A percentile compares a stretch with the other conserved stretches of the same genome.
Evolutionary conservation across 1,140 invertebrate genomes (phyloP).

Genomic region (Pseudomyrmex sp.): DNA sequence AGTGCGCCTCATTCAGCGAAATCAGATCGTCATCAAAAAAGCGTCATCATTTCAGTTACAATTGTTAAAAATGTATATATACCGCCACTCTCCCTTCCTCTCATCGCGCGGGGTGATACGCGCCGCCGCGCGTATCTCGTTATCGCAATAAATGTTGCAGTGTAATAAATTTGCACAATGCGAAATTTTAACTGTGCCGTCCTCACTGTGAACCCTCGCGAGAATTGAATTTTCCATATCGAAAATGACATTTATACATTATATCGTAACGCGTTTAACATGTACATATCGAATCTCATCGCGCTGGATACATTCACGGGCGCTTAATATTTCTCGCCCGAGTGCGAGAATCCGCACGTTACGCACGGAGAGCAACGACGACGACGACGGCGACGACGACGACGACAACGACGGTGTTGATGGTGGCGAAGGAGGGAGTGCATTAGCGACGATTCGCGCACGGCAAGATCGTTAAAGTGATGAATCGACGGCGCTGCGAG

Average conservation of each 20-base stretch:
- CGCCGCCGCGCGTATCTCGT: not conserved
- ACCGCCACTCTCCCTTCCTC: too few species aligned
- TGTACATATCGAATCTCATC: slow-evolving; percentile 18
- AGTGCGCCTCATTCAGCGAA: not conserved
- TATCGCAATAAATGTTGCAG: slow-evolving; percentile 31
- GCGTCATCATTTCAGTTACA: not conserved
- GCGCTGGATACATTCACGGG: too few species aligned
- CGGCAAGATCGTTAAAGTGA: slow-evolving; percentile 54
- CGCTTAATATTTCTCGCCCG: slow-evolving; percentile 19
- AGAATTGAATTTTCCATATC: slow-evolving; percentile 29
- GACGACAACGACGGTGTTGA: too few species aligned
- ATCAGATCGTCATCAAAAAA: not conserved
- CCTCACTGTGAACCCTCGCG: not conserved
- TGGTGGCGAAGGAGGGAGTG: not conserved
- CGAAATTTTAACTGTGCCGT: slow-evolving; percentile 20
- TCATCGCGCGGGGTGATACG: too few species aligned
- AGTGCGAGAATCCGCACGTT: slow-evolving; percentile 12
- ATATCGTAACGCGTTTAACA: slow-evolving; percentile 37
- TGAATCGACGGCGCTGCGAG: slow-evolving; percentile 45
- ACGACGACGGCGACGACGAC: not conserved
- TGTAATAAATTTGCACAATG: slow-evolving; percentile 19
- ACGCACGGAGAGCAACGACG: slow-evolving; percentile 16
- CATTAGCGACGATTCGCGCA: slow-evolving; percentile 51
- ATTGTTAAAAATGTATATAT: slow-evolving; percentile 28
- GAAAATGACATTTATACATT: slow-evolving; percentile 15